These are phyloP conservation scores for Himalopsyche kuldschensis DNA, from an alignment of 2,888 invertebrate genomes.

Conservation along the genomic window DNA sequence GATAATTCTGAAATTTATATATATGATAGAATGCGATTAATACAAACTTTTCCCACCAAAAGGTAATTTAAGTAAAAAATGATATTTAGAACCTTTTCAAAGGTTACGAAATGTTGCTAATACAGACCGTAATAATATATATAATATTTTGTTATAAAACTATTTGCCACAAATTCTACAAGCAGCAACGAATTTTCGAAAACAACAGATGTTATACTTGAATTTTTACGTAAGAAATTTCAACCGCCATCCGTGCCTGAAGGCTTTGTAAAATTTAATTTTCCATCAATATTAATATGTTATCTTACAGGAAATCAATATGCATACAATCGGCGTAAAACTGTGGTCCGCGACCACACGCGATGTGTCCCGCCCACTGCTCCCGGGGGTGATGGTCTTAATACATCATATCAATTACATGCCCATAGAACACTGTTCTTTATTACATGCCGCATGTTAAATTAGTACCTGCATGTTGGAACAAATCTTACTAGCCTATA, in stretches of 20 bases:
- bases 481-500: neutral
- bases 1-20: too few relatives aligned
- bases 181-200: too few relatives aligned
- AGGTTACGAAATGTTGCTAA: too few relatives aligned
- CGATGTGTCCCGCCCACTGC: constrained; percentile 15
- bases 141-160: too few relatives aligned
- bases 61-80: too few relatives aligned
- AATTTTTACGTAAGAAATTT: too few relatives aligned
- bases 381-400: constrained; percentile 11
- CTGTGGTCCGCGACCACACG: constrained; percentile 5
- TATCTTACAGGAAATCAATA: neutral
- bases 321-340: neutral
- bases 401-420: constrained; percentile 10
- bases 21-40: too few relatives aligned
- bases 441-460: neutral
- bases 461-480: neutral
- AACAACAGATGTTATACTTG: too few relatives aligned
- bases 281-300: neutral
- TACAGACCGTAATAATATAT: too few relatives aligned
- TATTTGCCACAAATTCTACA: too few relatives aligned
- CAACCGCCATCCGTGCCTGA: neutral
- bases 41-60: too few relatives aligned
- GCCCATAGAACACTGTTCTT: neutral
- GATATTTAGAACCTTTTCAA: too few relatives aligned
- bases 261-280: neutral